Evolutionary conservation across 2,888 invertebrate genomes (phyloP), one percentile per base, ranked within the genome.

Genomic region (Lordiphosa fenestrarum): DNA sequence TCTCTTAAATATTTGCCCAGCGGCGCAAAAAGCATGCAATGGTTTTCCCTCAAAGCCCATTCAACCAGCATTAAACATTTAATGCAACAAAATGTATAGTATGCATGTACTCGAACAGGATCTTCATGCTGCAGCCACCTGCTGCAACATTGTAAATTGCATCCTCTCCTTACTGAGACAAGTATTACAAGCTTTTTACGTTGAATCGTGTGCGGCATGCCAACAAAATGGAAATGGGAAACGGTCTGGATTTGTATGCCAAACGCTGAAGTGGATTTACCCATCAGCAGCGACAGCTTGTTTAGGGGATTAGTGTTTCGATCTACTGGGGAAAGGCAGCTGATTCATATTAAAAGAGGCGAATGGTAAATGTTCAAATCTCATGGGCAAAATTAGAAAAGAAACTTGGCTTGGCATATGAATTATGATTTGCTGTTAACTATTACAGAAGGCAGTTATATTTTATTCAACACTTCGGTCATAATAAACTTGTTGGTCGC

Each of bases 131-230:
- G 21, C 25, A 25, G 40, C 73, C 65, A 71, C 60, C 69, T 84
- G 78, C 69, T 77, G 75, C 82, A 77, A 78, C 71, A 74, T 84
- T 84, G 78, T 81, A 82, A 74, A 69, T 81, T 74, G 56, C 78
- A 62, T 67, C 59, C 54, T 46, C 46, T 47, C 35, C 40, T 46
- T 54, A 57, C 37, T 48, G 51, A 55, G 57, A 53, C 58, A 70
- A 65, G 65, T 60, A 63, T 60, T 70, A 73, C 71, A 61, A 60
- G 74, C 71, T 55, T 68, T 66, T 48, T 56, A 56, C 67, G 50
- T 55, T 59, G 59, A 65, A 58, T 62, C 60, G 67, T 73, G 67
- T 49, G 38, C 62, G 35, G 55, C 67, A 53, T 83, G 56, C 49
- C 58, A 83, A 80, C 51, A 41, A 51, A 53, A 25, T 44, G 50